These are phyloP conservation scores for Mus minutoides DNA, from an alignment of 2,797 vertebrate genomes.

Conservation along the genomic window DNA sequence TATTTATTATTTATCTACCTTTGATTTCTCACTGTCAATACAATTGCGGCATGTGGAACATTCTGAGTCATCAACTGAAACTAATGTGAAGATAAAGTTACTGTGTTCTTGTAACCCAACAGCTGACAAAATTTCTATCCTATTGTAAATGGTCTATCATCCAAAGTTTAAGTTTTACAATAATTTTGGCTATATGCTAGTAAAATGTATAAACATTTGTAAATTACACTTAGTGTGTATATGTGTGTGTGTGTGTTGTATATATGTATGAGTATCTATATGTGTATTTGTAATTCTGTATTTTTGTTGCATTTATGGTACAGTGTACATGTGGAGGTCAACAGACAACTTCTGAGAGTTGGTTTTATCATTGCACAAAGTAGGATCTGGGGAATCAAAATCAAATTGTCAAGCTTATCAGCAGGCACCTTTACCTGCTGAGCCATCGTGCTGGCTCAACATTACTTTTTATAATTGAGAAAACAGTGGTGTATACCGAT, in stretches of 20 bases:
- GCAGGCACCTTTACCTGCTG: not conserved
- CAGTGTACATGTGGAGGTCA: not conserved
- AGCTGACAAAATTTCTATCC: not conserved
- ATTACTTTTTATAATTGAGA: constrained; percentile 1
- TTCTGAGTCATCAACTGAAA: not conserved
- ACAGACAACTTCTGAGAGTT: not conserved
- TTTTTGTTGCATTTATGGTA: no score
- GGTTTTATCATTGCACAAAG: not conserved
- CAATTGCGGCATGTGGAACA: not conserved
- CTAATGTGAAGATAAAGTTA: not conserved
- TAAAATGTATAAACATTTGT: not conserved
- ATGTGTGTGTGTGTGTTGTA: not conserved
- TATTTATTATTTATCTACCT: not conserved
- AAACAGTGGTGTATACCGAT: not conserved
- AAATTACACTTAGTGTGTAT: not conserved
- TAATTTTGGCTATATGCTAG: not conserved
- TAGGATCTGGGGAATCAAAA: not conserved
- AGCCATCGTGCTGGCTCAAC: not conserved
- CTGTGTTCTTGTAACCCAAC: not conserved
- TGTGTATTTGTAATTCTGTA: not conserved
- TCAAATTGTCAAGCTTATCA: not conserved
- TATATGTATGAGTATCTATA: not conserved
- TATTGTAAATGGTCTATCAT: not conserved
- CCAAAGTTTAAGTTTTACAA: not conserved
- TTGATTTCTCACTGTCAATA: not conserved